Base-by-base conservation (phyloP, 1,140 invertebrate genomes). In the Cotesia typhae region DNA sequence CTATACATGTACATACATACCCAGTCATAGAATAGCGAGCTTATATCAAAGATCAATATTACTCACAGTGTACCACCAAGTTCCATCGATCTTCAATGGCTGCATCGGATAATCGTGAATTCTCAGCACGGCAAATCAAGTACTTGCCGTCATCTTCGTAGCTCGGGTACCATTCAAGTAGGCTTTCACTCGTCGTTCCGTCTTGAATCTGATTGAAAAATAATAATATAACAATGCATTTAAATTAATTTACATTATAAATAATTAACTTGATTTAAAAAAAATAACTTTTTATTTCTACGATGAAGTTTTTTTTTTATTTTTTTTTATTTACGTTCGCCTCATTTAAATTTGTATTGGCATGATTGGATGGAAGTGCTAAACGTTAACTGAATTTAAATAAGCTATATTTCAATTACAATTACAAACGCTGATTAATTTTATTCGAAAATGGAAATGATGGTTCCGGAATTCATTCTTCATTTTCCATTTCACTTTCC, bases 61-160 rank as follows among this genome's bases (percentile, higher is more conserved):
- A 88, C 90, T 89, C 80, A 91, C 90, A 90, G 70, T 89, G 87
- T 68, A 91, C 89, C 77, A 88, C 87, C 10, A 91, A 85, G 68
- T 87, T 88, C 88, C 88, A 89, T 71, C 87, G 87, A 75, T 92
- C 90, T 77, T 92, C 90, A 75, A 92, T 87, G 68, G 89, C 88
- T 72, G 90, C 89, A 73, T 87, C 87, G n/a, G 89, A 89, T 68
- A 93, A 88, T 59, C 87, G 84, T 64, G 89, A 89, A 83, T 93
- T 93, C 75, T 90, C 89, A 12, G 90, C 90, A n/a, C 90, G 88
- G 79, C 92, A 93, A 61, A 89, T 89, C 52, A 92, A 83, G 71
- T 89, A 87, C 74, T 91, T 90, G 17, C 90, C 89, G 65, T 89
- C 86, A 82, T 91, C 88, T 67, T 91, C 89, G 64, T 86, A 83